Evolutionary conservation across 2,888 invertebrate species (phyloP).

Genomic region (Bombylius major): DNA sequence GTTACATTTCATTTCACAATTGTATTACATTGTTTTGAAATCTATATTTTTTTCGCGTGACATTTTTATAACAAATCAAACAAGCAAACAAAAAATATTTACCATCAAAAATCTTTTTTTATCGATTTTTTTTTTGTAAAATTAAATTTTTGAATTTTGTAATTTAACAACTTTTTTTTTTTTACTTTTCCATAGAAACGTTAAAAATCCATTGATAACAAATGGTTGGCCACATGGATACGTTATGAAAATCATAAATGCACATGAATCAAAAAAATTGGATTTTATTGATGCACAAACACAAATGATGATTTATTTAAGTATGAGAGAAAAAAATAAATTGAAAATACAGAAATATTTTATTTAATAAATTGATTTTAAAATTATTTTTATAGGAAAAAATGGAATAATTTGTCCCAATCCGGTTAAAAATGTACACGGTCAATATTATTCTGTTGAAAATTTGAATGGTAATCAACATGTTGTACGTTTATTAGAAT

Average conservation of each 20-base stretch:
- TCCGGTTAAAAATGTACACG: slow-evolving; percentile 55
- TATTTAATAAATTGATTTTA: not conserved
- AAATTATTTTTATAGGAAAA: slow-evolving; percentile 35
- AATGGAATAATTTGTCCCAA: slow-evolving; percentile 53
- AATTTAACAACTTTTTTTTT: too few relatives aligned
- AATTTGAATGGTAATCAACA: slow-evolving; percentile 41
- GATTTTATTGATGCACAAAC: slow-evolving; percentile 62
- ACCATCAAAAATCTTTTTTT: too few relatives aligned
- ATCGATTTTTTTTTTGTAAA: too few relatives aligned
- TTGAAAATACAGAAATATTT: not conserved
- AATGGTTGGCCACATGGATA: slow-evolving; percentile 49
- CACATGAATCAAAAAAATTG: slow-evolving; percentile 59
- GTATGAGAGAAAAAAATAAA: slow-evolving; percentile 36
- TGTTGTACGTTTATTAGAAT: slow-evolving; percentile 63
- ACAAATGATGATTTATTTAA: slow-evolving; percentile 55
- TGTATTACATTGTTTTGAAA: too few relatives aligned
- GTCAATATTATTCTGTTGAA: slow-evolving; percentile 47
- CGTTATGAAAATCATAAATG: slow-evolving; percentile 73
- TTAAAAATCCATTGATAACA: slow-evolving; percentile 47
- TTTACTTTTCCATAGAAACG: slow-evolving; percentile 28
- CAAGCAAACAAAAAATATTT: too few relatives aligned
- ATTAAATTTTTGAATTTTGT: not conserved
- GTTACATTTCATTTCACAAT: too few relatives aligned
- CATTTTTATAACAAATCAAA: too few relatives aligned
- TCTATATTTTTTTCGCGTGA: too few relatives aligned